phyloP scores from a whole-genome alignment of 2,797 vertebrate genomes.

The Eospalax fontanierii region DNA sequence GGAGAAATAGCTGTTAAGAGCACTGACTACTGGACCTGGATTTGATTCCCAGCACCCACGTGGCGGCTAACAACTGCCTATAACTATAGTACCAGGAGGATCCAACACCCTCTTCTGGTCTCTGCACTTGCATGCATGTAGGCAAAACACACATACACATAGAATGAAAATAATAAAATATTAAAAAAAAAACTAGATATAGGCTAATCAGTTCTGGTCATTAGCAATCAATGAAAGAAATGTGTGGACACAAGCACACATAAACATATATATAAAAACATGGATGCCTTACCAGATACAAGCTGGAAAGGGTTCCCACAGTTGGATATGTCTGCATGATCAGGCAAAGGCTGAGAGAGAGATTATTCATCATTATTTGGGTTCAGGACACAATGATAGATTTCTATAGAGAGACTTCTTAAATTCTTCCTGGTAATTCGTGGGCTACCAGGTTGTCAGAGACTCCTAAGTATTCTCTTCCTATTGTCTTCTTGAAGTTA shows the following conservation, averaged over 20 bases:
- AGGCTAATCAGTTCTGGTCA: conserved; percentile 9
- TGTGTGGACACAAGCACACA: neutral
- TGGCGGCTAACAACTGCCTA: too few relatives aligned
- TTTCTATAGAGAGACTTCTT: conserved; percentile 68
- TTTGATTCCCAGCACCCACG: too few relatives aligned
- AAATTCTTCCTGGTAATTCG: conserved; percentile 65
- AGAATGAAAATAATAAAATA: neutral
- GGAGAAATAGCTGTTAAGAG: too few relatives aligned
- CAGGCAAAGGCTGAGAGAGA: conserved; percentile 93
- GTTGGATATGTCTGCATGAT: conserved; percentile 92
- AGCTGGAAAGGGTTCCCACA: conserved; percentile 95
- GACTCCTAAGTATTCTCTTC: conserved; percentile 54
- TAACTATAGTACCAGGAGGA: too few relatives aligned
- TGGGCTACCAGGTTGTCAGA: conserved; percentile 42
- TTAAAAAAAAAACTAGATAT: neutral
- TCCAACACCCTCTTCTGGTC: too few relatives aligned
- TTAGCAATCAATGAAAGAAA: conserved; percentile 53
- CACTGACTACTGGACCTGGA: too few relatives aligned
- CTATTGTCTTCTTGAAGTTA: conserved; percentile 73
- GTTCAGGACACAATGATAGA: conserved; percentile 43
- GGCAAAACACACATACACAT: too few relatives aligned
- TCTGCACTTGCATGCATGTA: too few relatives aligned
- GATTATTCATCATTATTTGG: conserved; percentile 73
- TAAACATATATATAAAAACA: conserved; percentile 41
- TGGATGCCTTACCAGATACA: conserved; percentile 93